phyloP scores from a whole-genome alignment of 53 echinoderm and acorn worm species.

The Echinometra lucunter region DNA sequence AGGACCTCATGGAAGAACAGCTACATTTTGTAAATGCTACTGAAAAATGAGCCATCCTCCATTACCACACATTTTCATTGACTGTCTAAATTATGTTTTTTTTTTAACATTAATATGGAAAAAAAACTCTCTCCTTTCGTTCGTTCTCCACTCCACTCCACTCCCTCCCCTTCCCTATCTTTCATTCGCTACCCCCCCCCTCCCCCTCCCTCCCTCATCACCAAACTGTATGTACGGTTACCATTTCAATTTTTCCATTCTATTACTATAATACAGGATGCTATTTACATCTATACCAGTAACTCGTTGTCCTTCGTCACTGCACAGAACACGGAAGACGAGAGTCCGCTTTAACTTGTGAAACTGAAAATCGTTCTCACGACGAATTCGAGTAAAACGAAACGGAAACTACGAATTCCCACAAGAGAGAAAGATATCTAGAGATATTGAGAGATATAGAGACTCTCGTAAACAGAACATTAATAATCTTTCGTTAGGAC shows the following conservation, averaged over 20 bases:
- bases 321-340: slow-evolving; percentile 2
- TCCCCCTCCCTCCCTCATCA: neutral
- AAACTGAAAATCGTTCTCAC: slow-evolving; percentile 56
- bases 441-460: neutral
- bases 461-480: slow-evolving; percentile 56
- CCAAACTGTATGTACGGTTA: neutral
- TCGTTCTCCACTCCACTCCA: neutral
- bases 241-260: too few relatives aligned
- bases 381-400: slow-evolving; percentile 17
- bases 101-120: too few relatives aligned
- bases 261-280: neutral
- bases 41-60: too few relatives aligned
- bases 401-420: slow-evolving; percentile 53
- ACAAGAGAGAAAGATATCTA: neutral
- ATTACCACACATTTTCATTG: too few relatives aligned
- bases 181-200: too few relatives aligned
- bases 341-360: neutral
- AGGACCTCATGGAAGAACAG: too few relatives aligned
- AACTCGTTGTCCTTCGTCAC: too few relatives aligned
- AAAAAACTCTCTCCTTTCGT: neutral
- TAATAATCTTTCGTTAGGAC: slow-evolving; percentile 60
- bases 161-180: neutral
- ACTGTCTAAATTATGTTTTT: too few relatives aligned
- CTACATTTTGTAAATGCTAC: too few relatives aligned
- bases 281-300: too few relatives aligned